phyloP scores from a whole-genome alignment of 1,140 invertebrate genomes.

The Aphelenchoides fujianensis region DNA sequence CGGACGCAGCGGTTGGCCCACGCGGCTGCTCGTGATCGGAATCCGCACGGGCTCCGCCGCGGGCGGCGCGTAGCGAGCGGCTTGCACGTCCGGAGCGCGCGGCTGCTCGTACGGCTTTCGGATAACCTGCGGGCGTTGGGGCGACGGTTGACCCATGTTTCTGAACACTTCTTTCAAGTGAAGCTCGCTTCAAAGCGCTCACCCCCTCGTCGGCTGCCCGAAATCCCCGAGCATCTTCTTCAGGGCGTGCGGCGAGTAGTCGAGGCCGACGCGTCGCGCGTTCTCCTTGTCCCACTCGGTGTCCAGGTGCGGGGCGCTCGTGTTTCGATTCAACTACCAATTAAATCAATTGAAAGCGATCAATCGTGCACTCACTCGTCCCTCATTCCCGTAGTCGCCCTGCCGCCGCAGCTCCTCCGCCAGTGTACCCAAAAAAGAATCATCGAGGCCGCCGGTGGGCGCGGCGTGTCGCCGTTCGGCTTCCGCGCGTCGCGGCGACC shows the following conservation, averaged over 20 bases:
- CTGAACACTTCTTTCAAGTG: not conserved
- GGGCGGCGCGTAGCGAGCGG: not conserved
- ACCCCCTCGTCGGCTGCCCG: not conserved
- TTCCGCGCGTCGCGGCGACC: not conserved
- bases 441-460: not conserved
- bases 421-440: conserved; percentile 10
- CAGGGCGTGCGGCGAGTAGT: conserved; percentile 12
- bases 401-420: not conserved
- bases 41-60: not conserved
- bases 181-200: not conserved
- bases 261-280: not conserved
- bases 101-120: conserved; percentile 15
- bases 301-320: conserved; percentile 17
- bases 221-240: conserved; percentile 3
- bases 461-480: not conserved
- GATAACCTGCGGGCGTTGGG: conserved; percentile 12
- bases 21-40: not conserved
- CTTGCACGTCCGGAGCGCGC: not conserved
- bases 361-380: not conserved
- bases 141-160: conserved; percentile 8
- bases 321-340: conserved; percentile 16
- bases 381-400: not conserved
- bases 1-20: not conserved
- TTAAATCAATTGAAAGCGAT: not conserved
- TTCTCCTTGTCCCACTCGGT: conserved; percentile 20